Evolutionary conservation across 2,888 invertebrate species (phyloP), one percentile per base, ranked within the genome.

Genomic region (Euclidia mi): DNA sequence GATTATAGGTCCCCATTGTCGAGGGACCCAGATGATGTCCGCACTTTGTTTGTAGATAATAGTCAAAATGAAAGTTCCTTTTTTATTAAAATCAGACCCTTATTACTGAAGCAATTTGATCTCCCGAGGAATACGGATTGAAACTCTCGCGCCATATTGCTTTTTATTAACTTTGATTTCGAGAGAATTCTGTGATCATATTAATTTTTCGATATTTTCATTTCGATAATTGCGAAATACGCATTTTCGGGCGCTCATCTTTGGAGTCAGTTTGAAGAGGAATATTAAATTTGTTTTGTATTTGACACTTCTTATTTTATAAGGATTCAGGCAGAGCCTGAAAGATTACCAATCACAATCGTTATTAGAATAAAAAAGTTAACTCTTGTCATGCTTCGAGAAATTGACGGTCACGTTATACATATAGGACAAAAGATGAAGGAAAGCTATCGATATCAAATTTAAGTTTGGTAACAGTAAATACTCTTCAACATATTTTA

Each of bases 41-140:
- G 50, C 58, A 74, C 71, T 76, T 71, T 77, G 76, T 77, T 68
- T 78, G 76, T 65, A 61, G 65, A 73, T 76, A 77, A 77, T 78
- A 77, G 71, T 76, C 76, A 68, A 71, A 77, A 65, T 69, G 77
- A 74, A 76, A 74, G 71, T 69, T 71, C 74, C 57, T 74, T 73
- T 53, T 74, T 74, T 74, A 75, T 75, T 74, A 74, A 88, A 87
- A 76, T 76, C 80, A 70, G 79, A 77, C 82, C 85, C 88, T 88
- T 89, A 90, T 89, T 89, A 87, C 84, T 78, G 83, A 87, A 87
- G 87, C 89, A 87, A 89, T 90, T 88, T 85, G 85, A 85, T 82
- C 83, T 85, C 79, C 78, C 84, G 81, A 79, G 78, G 82, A 86
- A 87, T 87, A 85, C 84, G 87, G 84, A 88, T 89, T 87, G 85